A percentile compares a stretch with the other conserved stretches of the same genome.
Conservation (phyloP, 2,888 invertebrate species). For the Lasioglossum villosulum region DNA sequence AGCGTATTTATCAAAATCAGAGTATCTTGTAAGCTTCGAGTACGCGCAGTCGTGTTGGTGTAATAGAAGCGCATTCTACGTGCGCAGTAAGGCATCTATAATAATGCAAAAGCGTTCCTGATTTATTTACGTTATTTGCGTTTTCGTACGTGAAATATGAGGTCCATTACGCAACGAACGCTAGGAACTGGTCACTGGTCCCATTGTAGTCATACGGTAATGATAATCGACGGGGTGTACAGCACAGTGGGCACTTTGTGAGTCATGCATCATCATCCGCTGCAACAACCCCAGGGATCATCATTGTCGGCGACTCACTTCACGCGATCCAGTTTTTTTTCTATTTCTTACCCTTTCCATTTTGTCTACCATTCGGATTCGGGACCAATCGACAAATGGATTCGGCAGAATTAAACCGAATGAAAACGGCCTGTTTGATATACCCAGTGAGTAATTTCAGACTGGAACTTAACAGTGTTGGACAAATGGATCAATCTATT, state of each 20-base stretch:
- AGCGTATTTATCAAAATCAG: not conserved
- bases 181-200: slow-evolving; percentile 56
- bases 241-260: slow-evolving; percentile 71
- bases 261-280: slow-evolving; percentile 68
- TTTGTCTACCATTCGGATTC: not conserved
- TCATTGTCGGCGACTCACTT: slow-evolving; percentile 52
- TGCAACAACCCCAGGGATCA: slow-evolving; percentile 59
- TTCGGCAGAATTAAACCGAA: not conserved
- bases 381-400: slow-evolving; percentile 26
- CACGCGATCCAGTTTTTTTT: slow-evolving; percentile 39
- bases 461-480: not conserved
- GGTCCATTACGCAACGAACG: slow-evolving; percentile 51
- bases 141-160: slow-evolving; percentile 51
- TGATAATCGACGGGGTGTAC: slow-evolving; percentile 71
- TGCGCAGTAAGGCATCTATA: not conserved
- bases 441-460: not conserved
- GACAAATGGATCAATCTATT: not conserved
- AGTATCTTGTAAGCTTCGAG: not conserved
- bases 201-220: slow-evolving; percentile 62
- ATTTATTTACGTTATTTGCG: slow-evolving; percentile 52
- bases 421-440: not conserved
- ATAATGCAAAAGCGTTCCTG: slow-evolving; percentile 9
- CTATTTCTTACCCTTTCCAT: slow-evolving; percentile 10
- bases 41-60: not conserved
- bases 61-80: not conserved